Percentiles rank a stretch among this genome's conserved stretches.
Conservation (phyloP, 2,113 vertebrate species). For the Oriolus oriolus region DNA sequence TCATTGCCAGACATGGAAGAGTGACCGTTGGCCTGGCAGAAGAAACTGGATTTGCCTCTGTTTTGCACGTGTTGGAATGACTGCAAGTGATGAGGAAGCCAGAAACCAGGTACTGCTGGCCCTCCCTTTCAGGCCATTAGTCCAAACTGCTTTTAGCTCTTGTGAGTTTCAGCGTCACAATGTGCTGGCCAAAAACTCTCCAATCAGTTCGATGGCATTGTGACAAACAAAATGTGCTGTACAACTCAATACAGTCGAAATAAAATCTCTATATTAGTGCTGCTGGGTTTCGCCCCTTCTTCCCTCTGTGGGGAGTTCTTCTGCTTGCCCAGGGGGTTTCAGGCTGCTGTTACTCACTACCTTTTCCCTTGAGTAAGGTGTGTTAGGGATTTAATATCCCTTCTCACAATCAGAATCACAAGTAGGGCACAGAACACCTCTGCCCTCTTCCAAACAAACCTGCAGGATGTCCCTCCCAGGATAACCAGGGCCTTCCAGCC, state of each 20-base stretch:
- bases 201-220: constrained; percentile 76
- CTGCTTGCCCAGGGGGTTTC: neutral
- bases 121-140: constrained; percentile 62
- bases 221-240: constrained; percentile 80
- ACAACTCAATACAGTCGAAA: constrained; percentile 74
- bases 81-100: constrained; percentile 33
- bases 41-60: neutral
- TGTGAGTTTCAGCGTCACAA: constrained; percentile 72
- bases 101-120: constrained; percentile 49
- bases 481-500: neutral
- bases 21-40: neutral
- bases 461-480: neutral
- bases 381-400: neutral
- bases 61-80: constrained; percentile 1
- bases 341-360: neutral
- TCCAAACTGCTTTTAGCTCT: constrained; percentile 76
- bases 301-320: neutral
- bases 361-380: neutral
- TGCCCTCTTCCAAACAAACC: neutral
- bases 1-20: neutral
- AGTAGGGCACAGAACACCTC: neutral
- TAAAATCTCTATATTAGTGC: constrained; percentile 85
- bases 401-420: neutral
- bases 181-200: constrained; percentile 72
- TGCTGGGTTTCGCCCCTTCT: constrained; percentile 67